These are phyloP conservation scores for Ecliptopera silaceata DNA, from an alignment of 2,888 invertebrate species.

Conservation along the genomic window DNA sequence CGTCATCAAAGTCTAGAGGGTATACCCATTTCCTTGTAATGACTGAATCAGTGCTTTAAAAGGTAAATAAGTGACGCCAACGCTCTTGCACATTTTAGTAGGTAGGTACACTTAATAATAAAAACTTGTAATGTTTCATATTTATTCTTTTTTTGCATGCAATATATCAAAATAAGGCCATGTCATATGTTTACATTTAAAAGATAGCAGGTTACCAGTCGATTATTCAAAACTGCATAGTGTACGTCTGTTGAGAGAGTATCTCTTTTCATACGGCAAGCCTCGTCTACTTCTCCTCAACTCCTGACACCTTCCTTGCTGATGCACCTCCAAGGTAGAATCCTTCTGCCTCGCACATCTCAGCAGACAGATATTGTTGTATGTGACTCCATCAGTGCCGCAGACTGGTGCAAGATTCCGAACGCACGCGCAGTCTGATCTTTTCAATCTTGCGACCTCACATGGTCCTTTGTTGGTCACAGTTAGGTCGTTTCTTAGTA, in stretches of 20 bases:
- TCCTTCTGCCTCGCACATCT: slow-evolving; percentile 18
- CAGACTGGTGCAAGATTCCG: slow-evolving; percentile 13
- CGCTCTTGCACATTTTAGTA: no score
- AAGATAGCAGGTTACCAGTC: no score
- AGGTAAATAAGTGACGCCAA: no score
- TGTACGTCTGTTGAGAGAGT: background rate
- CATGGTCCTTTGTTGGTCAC: slow-evolving; percentile 7
- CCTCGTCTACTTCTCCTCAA: slow-evolving; percentile 11
- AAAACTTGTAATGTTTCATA: no score
- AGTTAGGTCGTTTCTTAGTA: slow-evolving; percentile 8
- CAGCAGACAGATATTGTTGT: slow-evolving; percentile 22
- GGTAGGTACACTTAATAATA: no score
- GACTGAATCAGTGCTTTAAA: no score
- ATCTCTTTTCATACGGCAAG: slow-evolving; percentile 7
- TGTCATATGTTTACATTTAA: no score
- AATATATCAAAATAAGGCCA: no score
- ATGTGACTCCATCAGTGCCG: slow-evolving; percentile 25
- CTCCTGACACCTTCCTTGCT: slow-evolving; percentile 16
- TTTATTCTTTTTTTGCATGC: no score
- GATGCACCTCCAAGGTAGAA: slow-evolving; percentile 6
- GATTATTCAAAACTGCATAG: slow-evolving; percentile 11
- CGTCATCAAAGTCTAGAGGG: no score
- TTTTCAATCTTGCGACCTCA: background rate
- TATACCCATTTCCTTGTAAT: no score
- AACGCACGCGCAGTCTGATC: slow-evolving; percentile 5